Evolutionary conservation across 2,888 invertebrate species (phyloP), one percentile per base, ranked within the genome.

Genomic region (Phyto melanocephala): DNA sequence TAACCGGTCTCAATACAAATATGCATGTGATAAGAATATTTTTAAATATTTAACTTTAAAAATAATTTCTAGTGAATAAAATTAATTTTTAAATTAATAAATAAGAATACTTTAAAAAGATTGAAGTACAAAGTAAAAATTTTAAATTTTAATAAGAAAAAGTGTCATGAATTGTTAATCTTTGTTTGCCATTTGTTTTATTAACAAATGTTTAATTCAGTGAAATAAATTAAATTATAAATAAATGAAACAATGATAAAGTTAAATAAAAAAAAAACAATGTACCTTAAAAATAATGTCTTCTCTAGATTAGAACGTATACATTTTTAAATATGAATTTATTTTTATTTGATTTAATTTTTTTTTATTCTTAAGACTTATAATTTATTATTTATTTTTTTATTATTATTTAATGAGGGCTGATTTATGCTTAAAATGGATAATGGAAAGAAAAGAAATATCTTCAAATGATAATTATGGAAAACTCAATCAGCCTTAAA

Each of bases 231-330:
- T 7, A 67, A 35, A 3, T 33, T 52, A 24, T 37, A 50, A 67
- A 58, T 54, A 37, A 28, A 17, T 47, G 2, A 67, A 24, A 42
- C 6, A 40, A 20, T 35, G 28, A 54, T 33, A 40, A 47, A 35
- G 11, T 11, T 56, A 47, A 58, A 71, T 20, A 37, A 28, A 50
- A 42, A 68, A 58, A 70, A 42, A 28, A 20, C 54, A 71, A 68
- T 54, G 13, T 60, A 60, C 20, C 74, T 81, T 72, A 72, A 67
- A 79, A 71, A 68, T 76, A 79, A 76, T 82, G 82, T 82, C 82
- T 82, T 82, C 82, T 79, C 75, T 67, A 71, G 24, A 35, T 77
- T 79, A 71, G 60, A 71, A 65, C 76, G 82, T 79, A 82, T 82
- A 82, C 82, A 82, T 62, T 42, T 17, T n/a, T 37, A 45, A 58